Base-by-base conservation (phyloP, 2,113 vertebrate species). In the Embiotoca jacksoni region DNA sequence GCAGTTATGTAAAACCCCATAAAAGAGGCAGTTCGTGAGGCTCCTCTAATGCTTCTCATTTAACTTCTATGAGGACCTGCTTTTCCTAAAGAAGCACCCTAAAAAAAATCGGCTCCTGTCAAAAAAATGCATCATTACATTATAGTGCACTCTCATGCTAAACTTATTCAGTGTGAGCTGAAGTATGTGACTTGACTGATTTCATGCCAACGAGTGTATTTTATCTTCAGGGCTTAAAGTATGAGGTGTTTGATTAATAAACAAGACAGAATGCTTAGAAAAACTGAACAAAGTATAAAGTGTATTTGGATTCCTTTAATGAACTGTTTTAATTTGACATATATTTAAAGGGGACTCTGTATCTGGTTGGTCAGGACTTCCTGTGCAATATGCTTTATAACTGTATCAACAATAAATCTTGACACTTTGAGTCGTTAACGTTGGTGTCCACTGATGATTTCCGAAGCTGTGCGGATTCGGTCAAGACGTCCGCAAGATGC, bases 381-480 rank as follows among this genome's bases (percentile, higher is more conserved):
- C 82, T 90, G 91, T 94, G 92, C 90, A 92, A 92, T 93, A 93
- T 92, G 74, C 83, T 94, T 87, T 88, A 84, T 86, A 85, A 78
- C 60, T 79, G 78, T 89, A 84, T 89, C 82, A 82, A 81, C 68
- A 92, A 92, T 90, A 93, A 90, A 90, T 70, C 73, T 72, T 72
- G 58, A 77, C 62, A n/a, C 47, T 85, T 82, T 63, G 60, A 86
- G 69, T 75, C 75, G 16, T 31, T 65, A n/a, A n/a, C 2, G 10
- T 77, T 3, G 57, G 53, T 46, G 3, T 47, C 39, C 3, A 44
- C 41, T 41, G n/a, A 16, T 56, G 56, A 47, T 54, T 69, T 59
- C 16, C 65, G 2, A 55, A 57, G 16, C 46, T 66, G 23, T 47
- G 3, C 4, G 7, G 53, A 32, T 60, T 46, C 49, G 35, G 15